Percentiles rank a stretch among this genome's conserved stretches.
phyloP scores from a whole-genome alignment of 2,888 invertebrate genomes.

The Apomyelois bistriatella region DNA sequence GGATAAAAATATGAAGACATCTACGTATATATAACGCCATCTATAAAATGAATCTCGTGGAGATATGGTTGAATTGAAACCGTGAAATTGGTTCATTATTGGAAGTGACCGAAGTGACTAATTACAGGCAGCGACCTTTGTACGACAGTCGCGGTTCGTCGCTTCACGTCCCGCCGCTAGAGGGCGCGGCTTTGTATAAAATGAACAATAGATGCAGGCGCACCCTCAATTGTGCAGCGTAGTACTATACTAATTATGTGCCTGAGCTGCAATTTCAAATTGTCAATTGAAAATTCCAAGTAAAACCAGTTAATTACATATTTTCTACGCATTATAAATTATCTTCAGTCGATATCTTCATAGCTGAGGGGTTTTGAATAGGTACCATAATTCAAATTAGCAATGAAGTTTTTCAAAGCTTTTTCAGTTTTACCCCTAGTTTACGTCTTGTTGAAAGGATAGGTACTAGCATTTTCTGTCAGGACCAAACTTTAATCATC shows the following conservation, averaged over 20 bases:
- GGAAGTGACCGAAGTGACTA: constrained; percentile 42
- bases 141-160: constrained; percentile 44
- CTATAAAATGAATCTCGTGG: constrained; percentile 11
- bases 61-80: constrained; percentile 15
- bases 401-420: too few species aligned
- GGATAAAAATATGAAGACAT: too few species aligned
- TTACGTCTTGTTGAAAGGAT: too few species aligned
- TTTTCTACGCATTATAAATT: neutral
- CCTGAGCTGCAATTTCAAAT: constrained; percentile 27
- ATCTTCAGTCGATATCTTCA: neutral
- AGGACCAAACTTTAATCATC: too few species aligned
- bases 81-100: constrained; percentile 26
- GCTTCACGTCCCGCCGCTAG: constrained; percentile 46
- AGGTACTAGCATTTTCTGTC: too few species aligned
- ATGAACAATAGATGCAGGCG: constrained; percentile 40
- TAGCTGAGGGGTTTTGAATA: too few species aligned
- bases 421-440: too few species aligned
- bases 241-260: constrained; percentile 25
- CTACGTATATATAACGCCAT: constrained; percentile 12
- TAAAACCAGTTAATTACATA: too few species aligned
- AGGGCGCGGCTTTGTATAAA: constrained; percentile 45
- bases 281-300: neutral
- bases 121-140: constrained; percentile 38
- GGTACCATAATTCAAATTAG: too few species aligned
- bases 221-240: constrained; percentile 51